A percentile compares a stretch with the other conserved stretches of the same genome.
These are phyloP conservation scores for Echinops telfairi DNA, from an alignment of 2,113 vertebrate genomes.

Conservation along the genomic window DNA sequence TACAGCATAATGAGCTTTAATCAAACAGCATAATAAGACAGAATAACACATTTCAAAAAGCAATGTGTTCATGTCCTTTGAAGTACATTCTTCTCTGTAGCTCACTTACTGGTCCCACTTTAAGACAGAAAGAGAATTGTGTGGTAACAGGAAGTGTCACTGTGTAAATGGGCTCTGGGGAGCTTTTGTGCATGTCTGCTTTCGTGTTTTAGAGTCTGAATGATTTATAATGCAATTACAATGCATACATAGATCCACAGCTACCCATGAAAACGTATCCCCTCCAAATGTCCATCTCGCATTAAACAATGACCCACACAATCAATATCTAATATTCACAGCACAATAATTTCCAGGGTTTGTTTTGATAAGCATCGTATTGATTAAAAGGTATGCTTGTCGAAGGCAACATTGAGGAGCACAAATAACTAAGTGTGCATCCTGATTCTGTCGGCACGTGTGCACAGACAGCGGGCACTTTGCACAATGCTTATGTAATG, in stretches of 20 bases:
- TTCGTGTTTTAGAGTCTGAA: not conserved
- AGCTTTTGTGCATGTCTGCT: not conserved
- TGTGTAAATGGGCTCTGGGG: not conserved
- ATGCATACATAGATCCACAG: not conserved
- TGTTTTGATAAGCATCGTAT: not conserved
- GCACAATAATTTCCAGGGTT: not conserved
- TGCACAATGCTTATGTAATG: not conserved
- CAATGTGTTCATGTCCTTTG: not conserved
- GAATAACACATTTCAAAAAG: not conserved
- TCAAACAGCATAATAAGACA: not conserved
- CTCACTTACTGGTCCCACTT: not conserved
- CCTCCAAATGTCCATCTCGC: not conserved
- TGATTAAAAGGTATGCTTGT: not conserved
- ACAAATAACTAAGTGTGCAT: not conserved
- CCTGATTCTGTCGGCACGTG: not conserved
- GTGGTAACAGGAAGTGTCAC: not conserved
- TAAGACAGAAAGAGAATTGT: slow-evolving; percentile 20
- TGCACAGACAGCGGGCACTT: not conserved
- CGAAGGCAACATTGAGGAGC: not conserved
- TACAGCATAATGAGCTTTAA: not conserved
- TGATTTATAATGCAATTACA: not conserved
- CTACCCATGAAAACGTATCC: slow-evolving; percentile 1
- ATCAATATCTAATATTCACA: slow-evolving; percentile 21
- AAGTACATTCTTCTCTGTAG: not conserved
- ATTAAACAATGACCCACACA: not conserved